Evolutionary conservation across 2,113 vertebrate species (phyloP).

Genomic region (Nesoenas mayeri): DNA sequence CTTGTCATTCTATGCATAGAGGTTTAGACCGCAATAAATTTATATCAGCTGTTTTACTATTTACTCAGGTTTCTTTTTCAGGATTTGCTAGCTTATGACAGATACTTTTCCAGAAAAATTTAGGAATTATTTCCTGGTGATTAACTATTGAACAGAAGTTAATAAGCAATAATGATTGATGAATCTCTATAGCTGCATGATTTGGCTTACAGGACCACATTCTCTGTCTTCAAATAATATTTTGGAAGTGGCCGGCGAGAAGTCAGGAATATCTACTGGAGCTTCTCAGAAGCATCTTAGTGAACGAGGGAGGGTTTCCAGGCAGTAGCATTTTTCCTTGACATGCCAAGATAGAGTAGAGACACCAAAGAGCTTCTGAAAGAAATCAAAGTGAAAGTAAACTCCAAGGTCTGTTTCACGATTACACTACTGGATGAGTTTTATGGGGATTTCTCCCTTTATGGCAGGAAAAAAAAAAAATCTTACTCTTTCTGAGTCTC

Average conservation of each 20-base stretch:
- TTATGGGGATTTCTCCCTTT: not conserved
- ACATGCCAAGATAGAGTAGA: not conserved
- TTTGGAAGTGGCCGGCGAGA: not conserved
- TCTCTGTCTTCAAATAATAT: not conserved
- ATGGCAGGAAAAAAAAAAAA: not conserved
- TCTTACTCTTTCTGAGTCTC: not conserved
- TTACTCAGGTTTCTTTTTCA: not conserved
- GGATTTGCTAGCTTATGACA: not conserved
- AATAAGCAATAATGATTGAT: not conserved
- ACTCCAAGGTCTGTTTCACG: not conserved
- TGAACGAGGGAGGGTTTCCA: not conserved
- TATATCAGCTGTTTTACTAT: not conserved
- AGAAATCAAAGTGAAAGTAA: not conserved
- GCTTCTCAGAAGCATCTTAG: not conserved
- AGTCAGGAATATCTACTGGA: not conserved
- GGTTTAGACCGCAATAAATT: not conserved
- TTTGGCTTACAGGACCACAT: not conserved
- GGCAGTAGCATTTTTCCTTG: not conserved
- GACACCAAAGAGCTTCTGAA: not conserved
- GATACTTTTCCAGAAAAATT: not conserved
- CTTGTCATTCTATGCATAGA: not conserved
- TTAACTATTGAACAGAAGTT: not conserved
- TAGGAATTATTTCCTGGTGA: not conserved
- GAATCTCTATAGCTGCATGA: not conserved
- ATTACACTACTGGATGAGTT: not conserved